Percentiles rank a stretch among this genome's conserved stretches.
Conservation (phyloP, 2,888 invertebrate genomes). For the Poecilobothrus nobilitatus region DNA sequence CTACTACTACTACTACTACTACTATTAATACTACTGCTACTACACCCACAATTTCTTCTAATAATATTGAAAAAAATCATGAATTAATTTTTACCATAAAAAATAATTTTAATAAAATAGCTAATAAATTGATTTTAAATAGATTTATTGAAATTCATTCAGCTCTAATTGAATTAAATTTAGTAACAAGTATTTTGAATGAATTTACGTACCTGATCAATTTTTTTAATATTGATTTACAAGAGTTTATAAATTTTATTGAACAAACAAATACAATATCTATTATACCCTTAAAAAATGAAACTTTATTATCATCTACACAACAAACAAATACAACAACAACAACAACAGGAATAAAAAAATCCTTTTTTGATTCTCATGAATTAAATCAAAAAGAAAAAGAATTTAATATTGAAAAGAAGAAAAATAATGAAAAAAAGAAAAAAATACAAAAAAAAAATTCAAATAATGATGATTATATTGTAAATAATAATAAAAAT, state of each 20-base stretch:
- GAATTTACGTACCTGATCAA: slow-evolving; percentile 39
- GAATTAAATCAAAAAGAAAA: slow-evolving; percentile 13
- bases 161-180: slow-evolving; percentile 37
- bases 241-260: background rate
- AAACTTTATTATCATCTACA: too few species aligned
- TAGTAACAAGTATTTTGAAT: slow-evolving; percentile 38
- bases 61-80: background rate
- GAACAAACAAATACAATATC: background rate
- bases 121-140: slow-evolving; percentile 27
- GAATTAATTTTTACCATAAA: background rate
- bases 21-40: too few species aligned
- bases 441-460: too few species aligned
- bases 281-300: too few species aligned
- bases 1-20: background rate
- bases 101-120: slow-evolving; percentile 29
- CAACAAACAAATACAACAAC: background rate
- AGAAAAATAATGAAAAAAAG: too few species aligned
- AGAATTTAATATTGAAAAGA: too few species aligned
- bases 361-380: slow-evolving; percentile 11
- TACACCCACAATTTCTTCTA: background rate
- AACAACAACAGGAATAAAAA: slow-evolving; percentile 10
- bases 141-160: slow-evolving; percentile 35
- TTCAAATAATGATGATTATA: too few species aligned
- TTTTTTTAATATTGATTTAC: slow-evolving; percentile 30
- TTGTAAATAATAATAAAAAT: too few species aligned